phyloP scores from a whole-genome alignment of 2,888 invertebrate species.

The Sthenelais limicola region DNA sequence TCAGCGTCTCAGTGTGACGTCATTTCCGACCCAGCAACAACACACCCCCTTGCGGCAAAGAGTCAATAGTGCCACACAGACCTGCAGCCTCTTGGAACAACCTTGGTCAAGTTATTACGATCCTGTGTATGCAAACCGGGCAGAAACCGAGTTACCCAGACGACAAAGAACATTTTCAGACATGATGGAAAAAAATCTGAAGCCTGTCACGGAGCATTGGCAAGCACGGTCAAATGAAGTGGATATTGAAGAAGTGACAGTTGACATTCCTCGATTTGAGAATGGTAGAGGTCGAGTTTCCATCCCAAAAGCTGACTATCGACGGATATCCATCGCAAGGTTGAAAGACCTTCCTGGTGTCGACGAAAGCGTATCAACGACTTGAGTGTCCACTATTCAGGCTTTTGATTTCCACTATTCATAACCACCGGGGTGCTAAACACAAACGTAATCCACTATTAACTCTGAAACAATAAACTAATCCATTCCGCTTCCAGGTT shows the following conservation, averaged over 20 bases:
- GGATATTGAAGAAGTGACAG: constrained; percentile 1
- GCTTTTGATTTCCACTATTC: not conserved
- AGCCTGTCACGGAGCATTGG: not conserved
- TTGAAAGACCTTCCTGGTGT: not conserved
- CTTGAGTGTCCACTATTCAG: not conserved
- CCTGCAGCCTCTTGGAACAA: too few relatives aligned
- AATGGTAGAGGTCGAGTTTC: not conserved
- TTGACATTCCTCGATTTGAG: not conserved
- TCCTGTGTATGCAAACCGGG: too few relatives aligned
- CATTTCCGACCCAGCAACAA: not conserved
- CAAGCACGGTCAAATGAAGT: not conserved
- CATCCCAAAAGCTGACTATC: not conserved
- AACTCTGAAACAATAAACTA: too few relatives aligned
- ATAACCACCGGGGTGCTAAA: too few relatives aligned
- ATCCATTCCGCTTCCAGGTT: too few relatives aligned
- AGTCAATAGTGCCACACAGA: too few relatives aligned
- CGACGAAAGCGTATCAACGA: not conserved
- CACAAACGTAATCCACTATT: too few relatives aligned
- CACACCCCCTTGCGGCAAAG: too few relatives aligned
- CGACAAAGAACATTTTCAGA: constrained; percentile 1
- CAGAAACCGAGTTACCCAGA: constrained; percentile 23
- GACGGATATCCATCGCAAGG: constrained; percentile 1
- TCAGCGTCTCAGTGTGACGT: not conserved
- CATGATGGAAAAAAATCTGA: too few relatives aligned
- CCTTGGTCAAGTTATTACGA: too few relatives aligned